Conservation (phyloP, 2,888 invertebrate species). For the Nephrotoma flavescens region DNA sequence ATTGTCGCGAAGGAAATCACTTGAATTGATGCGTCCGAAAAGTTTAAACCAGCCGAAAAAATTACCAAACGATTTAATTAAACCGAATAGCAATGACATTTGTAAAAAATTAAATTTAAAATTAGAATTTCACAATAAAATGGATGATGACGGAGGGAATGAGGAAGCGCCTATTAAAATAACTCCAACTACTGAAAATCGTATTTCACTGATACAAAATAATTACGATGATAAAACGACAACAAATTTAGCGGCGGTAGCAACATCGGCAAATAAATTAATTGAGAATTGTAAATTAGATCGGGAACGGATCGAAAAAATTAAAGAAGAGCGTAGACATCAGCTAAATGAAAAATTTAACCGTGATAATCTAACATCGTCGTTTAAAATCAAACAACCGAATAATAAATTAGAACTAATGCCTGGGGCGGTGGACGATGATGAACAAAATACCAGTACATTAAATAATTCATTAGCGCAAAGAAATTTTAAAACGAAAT, state of each 20-base stretch:
- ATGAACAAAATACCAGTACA: slow-evolving; percentile 21
- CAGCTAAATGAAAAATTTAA: slow-evolving; percentile 76
- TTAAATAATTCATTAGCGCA: slow-evolving; percentile 19
- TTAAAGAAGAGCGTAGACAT: slow-evolving; percentile 78
- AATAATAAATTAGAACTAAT: slow-evolving; percentile 30
- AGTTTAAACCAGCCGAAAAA: slow-evolving; percentile 40
- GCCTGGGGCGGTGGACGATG: slow-evolving; percentile 16
- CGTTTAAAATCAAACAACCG: slow-evolving; percentile 34
- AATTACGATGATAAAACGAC: slow-evolving; percentile 23
- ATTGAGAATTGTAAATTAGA: slow-evolving; percentile 42
- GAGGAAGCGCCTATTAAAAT: slow-evolving; percentile 26
- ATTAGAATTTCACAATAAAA: slow-evolving; percentile 4
- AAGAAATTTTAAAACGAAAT: slow-evolving; percentile 27
- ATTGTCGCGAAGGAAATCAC: slow-evolving; percentile 38
- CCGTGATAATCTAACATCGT: slow-evolving; percentile 40
- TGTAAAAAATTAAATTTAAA: slow-evolving; percentile 13
- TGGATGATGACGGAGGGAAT: slow-evolving; percentile 11
- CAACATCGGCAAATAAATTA: not conserved
- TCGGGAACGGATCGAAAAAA: slow-evolving; percentile 74
- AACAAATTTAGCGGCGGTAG: slow-evolving; percentile 11
- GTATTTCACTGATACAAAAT: slow-evolving; percentile 42
- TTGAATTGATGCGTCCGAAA: slow-evolving; percentile 45
- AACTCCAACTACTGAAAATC: slow-evolving; percentile 46
- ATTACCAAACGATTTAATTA: slow-evolving; percentile 22
- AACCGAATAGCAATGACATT: slow-evolving; percentile 9